Evolutionary conservation across 1,140 invertebrate genomes (phyloP), one percentile per base, ranked within the genome.

Genomic region (Cyclargus thomasi): DNA sequence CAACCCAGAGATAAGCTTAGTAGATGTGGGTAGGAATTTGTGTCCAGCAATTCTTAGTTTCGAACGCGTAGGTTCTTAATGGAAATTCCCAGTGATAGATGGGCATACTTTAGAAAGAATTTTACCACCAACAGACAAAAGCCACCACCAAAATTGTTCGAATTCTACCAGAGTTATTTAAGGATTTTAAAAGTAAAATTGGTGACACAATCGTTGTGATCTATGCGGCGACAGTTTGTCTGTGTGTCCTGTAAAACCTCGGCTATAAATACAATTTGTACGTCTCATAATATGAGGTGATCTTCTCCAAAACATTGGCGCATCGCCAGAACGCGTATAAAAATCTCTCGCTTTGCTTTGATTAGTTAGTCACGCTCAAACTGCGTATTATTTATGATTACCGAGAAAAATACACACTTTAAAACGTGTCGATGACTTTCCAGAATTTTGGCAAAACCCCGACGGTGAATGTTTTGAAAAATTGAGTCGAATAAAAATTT

Each of bases 341-440:
- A 67, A 59, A 29, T 36, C 63, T n/a, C 36, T 10, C 62, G 53
- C 29, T 18, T 8, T 2, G 35, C 63, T 67, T 67, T 63, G 67
- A 65, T 21, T 21, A 53, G 55, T 62, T 65, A 55, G 63, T 62
- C 29, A 21, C n/a, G 35, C 18, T 62, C 21, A 59, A 59, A 53
- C 47, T 65, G 63, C 67, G 53, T 20, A 47, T 53, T 55, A 65
- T 69, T 69, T 67, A 65, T 64, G 62, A 69, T 53, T 69, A 66
- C 68, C 14, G 47, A 55, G 64, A 69, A 66, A 66, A 29, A 53
- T 59, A 29, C 29, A 59, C 55, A 59, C 55, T 22, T 59, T 20
- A 59, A 53, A 59, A 21, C 18, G 18, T 20, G 55, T 59, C 55
- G 21, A 59, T 21, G 55, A 59, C 55, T 59, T 59, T 21, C 20